A percentile compares a stretch with the other conserved stretches of the same genome.
Conservation (phyloP, 1,140 invertebrate genomes). For the Hylyphantes graminicola region DNA sequence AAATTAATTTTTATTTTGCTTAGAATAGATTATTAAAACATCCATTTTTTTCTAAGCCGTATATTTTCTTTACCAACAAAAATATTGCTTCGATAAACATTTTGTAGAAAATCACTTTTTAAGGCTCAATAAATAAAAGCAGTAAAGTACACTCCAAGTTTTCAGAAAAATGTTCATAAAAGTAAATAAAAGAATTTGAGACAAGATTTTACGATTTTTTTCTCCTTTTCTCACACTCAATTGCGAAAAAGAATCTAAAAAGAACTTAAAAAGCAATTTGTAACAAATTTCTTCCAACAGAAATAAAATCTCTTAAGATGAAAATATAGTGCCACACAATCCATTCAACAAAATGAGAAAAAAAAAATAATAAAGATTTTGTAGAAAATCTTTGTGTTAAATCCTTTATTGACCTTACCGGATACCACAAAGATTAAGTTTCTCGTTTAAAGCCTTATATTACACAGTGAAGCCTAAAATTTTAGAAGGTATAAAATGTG, state of each 20-base stretch:
- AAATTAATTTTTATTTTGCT: too few species aligned
- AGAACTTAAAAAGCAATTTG: constrained; percentile 43
- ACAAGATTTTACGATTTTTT: not conserved
- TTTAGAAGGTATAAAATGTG: constrained; percentile 8
- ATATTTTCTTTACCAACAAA: too few species aligned
- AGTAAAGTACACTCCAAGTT: too few species aligned
- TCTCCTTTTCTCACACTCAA: not conserved
- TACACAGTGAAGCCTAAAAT: not conserved
- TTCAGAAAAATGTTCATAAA: constrained; percentile 14
- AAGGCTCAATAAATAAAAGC: not conserved
- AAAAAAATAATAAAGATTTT: constrained; percentile 23
- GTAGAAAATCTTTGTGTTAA: constrained; percentile 37
- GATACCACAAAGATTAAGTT: constrained; percentile 12
- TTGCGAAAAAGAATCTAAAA: not conserved
- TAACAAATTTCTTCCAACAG: constrained; percentile 17
- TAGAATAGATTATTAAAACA: too few species aligned
- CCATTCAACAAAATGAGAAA: not conserved
- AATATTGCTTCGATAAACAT: not conserved
- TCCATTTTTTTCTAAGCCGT: too few species aligned
- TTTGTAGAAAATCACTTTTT: not conserved
- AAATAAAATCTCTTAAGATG: constrained; percentile 29
- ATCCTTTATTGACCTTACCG: constrained; percentile 39
- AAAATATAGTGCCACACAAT: constrained; percentile 1
- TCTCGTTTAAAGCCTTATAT: too few species aligned
- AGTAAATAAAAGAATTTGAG: not conserved